Conservation (phyloP, 2,888 invertebrate genomes). For the Drosophila ustulata region DNA sequence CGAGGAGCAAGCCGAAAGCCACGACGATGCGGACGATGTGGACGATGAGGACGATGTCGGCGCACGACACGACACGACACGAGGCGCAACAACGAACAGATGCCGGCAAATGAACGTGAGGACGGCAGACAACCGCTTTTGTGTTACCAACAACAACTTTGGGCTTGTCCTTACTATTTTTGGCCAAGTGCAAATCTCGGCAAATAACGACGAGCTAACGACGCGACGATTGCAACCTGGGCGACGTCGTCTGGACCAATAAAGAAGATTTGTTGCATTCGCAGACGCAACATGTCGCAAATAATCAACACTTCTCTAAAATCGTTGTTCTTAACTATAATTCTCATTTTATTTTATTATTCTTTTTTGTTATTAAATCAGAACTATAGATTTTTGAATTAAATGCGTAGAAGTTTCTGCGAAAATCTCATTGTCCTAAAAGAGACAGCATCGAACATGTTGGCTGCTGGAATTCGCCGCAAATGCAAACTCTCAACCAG, state of each 20-base stretch:
- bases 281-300: conserved; percentile 44
- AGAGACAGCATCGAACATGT: conserved; percentile 67
- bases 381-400: not conserved
- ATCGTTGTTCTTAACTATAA: not conserved
- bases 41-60: conserved; percentile 26
- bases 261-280: conserved; percentile 56
- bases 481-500: conserved; percentile 38
- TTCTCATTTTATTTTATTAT: not conserved
- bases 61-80: conserved; percentile 33
- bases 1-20: conserved; percentile 1
- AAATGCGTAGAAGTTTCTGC: not conserved
- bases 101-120: conserved; percentile 66
- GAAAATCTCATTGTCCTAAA: not conserved
- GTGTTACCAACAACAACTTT: conserved; percentile 44
- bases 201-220: conserved; percentile 55
- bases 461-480: conserved; percentile 72
- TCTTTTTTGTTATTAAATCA: not conserved
- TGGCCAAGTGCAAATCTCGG: conserved; percentile 64
- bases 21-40: conserved; percentile 48
- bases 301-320: not conserved
- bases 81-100: conserved; percentile 45
- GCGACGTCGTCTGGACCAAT: conserved; percentile 55
- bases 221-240: conserved; percentile 49
- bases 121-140: conserved; percentile 31
- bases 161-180: conserved; percentile 43